Evolutionary conservation across 2,888 invertebrate genomes (phyloP), one percentile per base, ranked within the genome.

Genomic region (Orthonychiurus folsomi): DNA sequence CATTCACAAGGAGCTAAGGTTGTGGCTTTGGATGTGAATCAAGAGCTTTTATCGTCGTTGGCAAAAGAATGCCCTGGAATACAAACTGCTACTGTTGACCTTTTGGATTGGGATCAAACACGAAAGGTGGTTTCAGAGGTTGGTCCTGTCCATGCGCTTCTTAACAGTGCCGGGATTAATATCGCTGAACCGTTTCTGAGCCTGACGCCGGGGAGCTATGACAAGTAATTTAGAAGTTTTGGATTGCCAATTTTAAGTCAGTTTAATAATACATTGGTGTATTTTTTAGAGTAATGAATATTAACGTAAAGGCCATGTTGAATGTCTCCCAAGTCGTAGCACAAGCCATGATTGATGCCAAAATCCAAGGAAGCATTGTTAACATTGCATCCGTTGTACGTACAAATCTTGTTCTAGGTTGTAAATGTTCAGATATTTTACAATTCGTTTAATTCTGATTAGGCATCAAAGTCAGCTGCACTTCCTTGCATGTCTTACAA

Each of bases 301-400:
- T 91, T 0, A 95, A 95, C 78, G 85, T 92, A 1, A 93, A 93
- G 78, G 85, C 89, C 1, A 81, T 88, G 0, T 82, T 94, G 58
- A 89, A 92, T 76, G 83, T 94, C 2, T 88, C 89, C 50, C 93
- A 95, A 82, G 79, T 88, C 20, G 83, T 93, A 57, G 66, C 63
- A 3, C 50, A 63, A 52, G 63, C 60, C 12, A 62, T 66, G 68
- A 68, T 68, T 47, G 65, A 63, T 2, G 37, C 21, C 25, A 63
- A 65, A 18, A 59, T 21, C 21, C 61, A 54, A 3, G 68, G 68
- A 5, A 56, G 55, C 27, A 68, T 68, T 53, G 68, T 68, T 23
- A 68, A 68, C 27, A 54, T 68, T 24, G 63, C 68, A 1, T 66
- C 66, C 1, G 27, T 68, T 50, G 67, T 65, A 52, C 57, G 55